These are phyloP conservation scores for Cyrtodaria siliqua DNA, from an alignment of 2,888 invertebrate genomes.

Conservation along the genomic window DNA sequence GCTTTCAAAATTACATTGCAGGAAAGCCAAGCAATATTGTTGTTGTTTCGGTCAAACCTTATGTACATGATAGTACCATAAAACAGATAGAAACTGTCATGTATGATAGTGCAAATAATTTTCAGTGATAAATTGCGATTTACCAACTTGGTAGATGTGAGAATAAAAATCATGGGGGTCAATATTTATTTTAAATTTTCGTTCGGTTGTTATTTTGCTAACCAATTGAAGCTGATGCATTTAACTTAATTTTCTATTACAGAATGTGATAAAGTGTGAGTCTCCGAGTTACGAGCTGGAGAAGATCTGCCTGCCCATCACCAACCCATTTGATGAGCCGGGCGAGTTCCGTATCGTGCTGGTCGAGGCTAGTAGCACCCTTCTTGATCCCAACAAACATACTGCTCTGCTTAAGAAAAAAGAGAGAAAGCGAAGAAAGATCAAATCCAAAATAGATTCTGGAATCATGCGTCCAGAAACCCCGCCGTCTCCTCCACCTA, in stretches of 20 bases:
- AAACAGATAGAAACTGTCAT: too few species aligned
- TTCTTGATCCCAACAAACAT: slow-evolving; percentile 67
- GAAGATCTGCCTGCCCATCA: slow-evolving; percentile 78
- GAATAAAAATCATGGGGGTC: too few species aligned
- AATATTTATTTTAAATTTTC: too few species aligned
- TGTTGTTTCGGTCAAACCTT: too few species aligned
- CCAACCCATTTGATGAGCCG: slow-evolving; percentile 83
- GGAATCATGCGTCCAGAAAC: slow-evolving; percentile 75
- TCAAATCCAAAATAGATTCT: slow-evolving; percentile 79
- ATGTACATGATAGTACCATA: too few species aligned
- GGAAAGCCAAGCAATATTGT: too few species aligned
- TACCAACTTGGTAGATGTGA: too few species aligned
- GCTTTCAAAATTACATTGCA: too few species aligned
- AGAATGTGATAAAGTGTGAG: slow-evolving; percentile 81
- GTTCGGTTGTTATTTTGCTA: too few species aligned
- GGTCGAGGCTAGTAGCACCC: slow-evolving; percentile 78
- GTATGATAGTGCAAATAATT: too few species aligned
- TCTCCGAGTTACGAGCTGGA: slow-evolving; percentile 84
- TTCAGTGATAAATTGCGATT: too few species aligned
- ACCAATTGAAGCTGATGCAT: too few species aligned
- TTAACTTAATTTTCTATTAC: slow-evolving; percentile 35
- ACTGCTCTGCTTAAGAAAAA: slow-evolving; percentile 68
- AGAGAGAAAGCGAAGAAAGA: slow-evolving; percentile 72
- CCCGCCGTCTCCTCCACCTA: slow-evolving; percentile 70
- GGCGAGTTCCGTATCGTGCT: slow-evolving; percentile 83